Evolutionary conservation across 2,797 vertebrate species (phyloP).

Genomic region (Anguilla megastoma): DNA sequence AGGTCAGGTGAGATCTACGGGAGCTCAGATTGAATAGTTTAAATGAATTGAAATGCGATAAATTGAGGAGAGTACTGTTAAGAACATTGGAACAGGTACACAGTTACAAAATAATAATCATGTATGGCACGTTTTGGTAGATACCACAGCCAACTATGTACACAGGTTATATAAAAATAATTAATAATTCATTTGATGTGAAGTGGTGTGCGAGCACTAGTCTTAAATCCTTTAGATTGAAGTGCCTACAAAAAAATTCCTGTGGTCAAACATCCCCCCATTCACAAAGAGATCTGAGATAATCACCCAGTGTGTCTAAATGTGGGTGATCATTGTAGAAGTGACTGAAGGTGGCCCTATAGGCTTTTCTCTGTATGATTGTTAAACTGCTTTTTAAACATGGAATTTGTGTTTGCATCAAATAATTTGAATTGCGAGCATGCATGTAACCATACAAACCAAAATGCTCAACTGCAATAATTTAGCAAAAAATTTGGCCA

Average conservation of each 20-base stretch:
- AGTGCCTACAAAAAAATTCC: background rate
- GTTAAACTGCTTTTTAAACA: background rate
- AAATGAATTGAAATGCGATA: background rate
- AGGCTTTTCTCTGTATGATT: background rate
- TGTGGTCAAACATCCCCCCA: background rate
- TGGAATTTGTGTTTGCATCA: background rate
- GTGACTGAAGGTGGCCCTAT: background rate
- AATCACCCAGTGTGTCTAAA: background rate
- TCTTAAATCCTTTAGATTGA: background rate
- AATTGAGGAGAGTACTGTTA: no score
- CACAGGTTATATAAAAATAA: background rate
- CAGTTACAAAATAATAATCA: background rate
- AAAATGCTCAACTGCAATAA: background rate
- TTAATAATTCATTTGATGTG: background rate
- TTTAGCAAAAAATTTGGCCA: background rate
- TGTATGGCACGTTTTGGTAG: background rate
- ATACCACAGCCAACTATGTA: background rate
- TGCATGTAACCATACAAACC: background rate
- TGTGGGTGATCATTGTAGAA: background rate
- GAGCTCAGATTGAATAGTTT: background rate
- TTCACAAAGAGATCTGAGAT: background rate
- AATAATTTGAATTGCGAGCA: background rate
- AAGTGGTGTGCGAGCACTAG: background rate
- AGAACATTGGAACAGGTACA: background rate
- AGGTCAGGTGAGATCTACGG: background rate